These are phyloP conservation scores for Micromussa lordhowensis DNA, from an alignment of 92 coral and sea anemone species.

Conservation along the genomic window DNA sequence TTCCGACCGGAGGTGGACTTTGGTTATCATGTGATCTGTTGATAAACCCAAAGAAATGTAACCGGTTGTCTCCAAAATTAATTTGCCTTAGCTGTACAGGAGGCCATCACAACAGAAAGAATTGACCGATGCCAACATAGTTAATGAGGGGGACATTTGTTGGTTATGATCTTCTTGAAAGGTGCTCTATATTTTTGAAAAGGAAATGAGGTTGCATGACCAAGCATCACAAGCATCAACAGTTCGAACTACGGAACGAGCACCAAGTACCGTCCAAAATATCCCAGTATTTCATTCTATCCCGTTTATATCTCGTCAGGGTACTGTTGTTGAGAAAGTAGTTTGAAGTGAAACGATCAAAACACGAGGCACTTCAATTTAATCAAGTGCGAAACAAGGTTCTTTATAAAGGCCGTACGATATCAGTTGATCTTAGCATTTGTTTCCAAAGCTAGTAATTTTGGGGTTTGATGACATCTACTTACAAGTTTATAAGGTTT, in stretches of 20 bases:
- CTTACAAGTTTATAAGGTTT: not conserved
- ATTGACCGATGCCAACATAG: not conserved
- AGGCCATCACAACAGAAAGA: not conserved
- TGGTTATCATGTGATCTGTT: no score
- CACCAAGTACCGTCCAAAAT: not conserved
- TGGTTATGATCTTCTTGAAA: no score
- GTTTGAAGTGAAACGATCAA: not conserved
- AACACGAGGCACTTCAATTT: constrained; percentile 18
- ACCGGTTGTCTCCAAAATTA: no score
- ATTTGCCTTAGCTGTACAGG: no score
- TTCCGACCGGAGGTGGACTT: no score
- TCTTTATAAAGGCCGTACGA: not conserved
- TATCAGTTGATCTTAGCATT: not conserved
- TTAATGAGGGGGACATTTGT: no score
- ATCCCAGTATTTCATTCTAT: not conserved
- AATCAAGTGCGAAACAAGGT: not conserved
- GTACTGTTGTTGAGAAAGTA: not conserved
- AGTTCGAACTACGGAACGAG: not conserved
- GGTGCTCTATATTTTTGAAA: no score
- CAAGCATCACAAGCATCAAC: not conserved
- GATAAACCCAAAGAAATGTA: no score
- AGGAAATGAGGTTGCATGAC: no score
- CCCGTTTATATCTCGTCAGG: not conserved
- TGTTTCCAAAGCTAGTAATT: not conserved
- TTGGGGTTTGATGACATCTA: not conserved